Base-by-base conservation (phyloP, 1,140 invertebrate genomes). In the Trachymyrmex septentrionalis region DNA sequence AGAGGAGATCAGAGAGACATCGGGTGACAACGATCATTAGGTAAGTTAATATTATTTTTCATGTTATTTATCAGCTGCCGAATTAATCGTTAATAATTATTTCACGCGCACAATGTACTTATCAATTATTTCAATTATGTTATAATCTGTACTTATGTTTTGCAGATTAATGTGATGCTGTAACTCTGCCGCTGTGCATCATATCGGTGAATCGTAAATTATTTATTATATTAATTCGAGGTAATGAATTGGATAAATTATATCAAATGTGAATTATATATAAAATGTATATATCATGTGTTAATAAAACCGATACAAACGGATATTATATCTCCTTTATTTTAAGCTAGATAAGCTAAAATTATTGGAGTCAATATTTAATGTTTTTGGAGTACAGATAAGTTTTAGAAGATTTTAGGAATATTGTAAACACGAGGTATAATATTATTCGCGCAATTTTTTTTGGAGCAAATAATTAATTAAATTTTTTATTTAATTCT, bases 51-150 rank as follows among this genome's bases (percentile, higher is more conserved):
- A 21, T 48, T 4, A 48, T 69, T 69, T 50, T 24, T 69, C n/a
- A 38, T 21, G 6, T 38, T 69, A 69, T 63, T 63, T 63, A 6
- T 27, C 5, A 63, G 2, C 12, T 16, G 38, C 12, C 7, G 30
- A 66, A 38, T 66, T 66, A 66, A 66, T 66, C 19, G 64, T 38
- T 55, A n/a, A 55, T 55, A n/a, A 55, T 57, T 57, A 34, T 34
- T 64, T 64, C 14, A 64, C 7, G 61, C 16, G 7, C 0, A 2
- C 14, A 64, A 64, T 64, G 0, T 30, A 19, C 16, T 64, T 19
- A 16, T 64, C 2, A 64, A 30, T 16, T 34, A 64, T 34, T 64
- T 34, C 19, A 64, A 19, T 0, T 2, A 14, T 69, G 12, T 5
- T 24, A 24, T 16, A 69, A 69, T 50, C n/a, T 21, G 7, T 16